Base-by-base conservation (phyloP, 2,113 vertebrate species). In the Mobula hypostoma region DNA sequence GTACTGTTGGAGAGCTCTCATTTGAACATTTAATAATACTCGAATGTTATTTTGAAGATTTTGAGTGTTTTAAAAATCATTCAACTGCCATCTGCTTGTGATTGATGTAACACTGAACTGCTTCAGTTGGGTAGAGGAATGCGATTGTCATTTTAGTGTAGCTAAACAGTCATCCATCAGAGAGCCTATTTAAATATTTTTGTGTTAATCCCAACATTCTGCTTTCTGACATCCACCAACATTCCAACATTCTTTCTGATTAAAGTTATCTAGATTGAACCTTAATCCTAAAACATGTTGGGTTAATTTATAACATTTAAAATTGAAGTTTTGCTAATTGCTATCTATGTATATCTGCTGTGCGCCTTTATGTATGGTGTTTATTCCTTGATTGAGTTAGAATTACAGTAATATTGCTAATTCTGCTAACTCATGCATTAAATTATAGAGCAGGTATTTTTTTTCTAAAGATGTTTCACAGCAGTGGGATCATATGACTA, bases 401-500 rank as follows among this genome's bases (percentile, higher is more conserved):
- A 74, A 48, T 93, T 74, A 56, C 68, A 48, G 36, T 11, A 24
- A 74, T 29, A 32, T 9, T n/a, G 68, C 15, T 48, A 48, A 21
- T 74, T 48, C 68, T 72, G 90, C 90, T 92, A 92, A 92, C 40
- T 7, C 21, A 14, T 72, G 32, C 70, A 68, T 7, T 92, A 74
- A 74, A 48, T 72, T 72, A 72, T 72, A 40, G 90, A 72, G 24
- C 5, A 72, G 70, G 27, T 27, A 40, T 17, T 92, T 56, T 74
- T 72, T 74, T 36, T 17, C 27, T 36, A 93, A 74, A 74, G 68
- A 74, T 74, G 68, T 74, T 40, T 95, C 95, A 19, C 96, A 96
- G 96, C 94, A 94, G 94, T 94, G 95, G 94, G 9, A 96, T 96
- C 96, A 95, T 96, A 96, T 95, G 95, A 95, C 94, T 94, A 94